A percentile compares a stretch with the other conserved stretches of the same genome.
Conservation (phyloP, 2,888 invertebrate species). For the Drosophila nigricruria region DNA sequence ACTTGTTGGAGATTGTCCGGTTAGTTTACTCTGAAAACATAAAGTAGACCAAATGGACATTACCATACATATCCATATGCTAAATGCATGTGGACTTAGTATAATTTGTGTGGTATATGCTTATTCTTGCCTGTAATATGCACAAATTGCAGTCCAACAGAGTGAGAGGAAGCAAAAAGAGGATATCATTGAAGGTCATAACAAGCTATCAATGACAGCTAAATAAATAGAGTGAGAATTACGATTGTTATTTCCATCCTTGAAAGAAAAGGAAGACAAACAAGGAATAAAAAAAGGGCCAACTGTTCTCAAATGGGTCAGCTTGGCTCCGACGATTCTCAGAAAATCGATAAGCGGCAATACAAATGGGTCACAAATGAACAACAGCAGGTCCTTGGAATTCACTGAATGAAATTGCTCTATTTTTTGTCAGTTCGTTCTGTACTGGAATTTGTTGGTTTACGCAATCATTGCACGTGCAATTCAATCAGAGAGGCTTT, state of each 20-base stretch:
- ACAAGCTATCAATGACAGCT: conserved; percentile 13
- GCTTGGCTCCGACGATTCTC: conserved; percentile 4
- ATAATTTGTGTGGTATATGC: conserved; percentile 24
- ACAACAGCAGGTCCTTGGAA: too few species aligned
- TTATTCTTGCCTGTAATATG: neutral
- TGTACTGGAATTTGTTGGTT: neutral
- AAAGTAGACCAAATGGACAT: conserved; percentile 14
- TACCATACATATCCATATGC: neutral
- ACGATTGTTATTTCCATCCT: neutral
- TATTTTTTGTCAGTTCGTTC: neutral
- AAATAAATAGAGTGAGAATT: conserved; percentile 2
- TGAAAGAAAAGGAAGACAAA: neutral
- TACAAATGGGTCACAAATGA: conserved; percentile 32
- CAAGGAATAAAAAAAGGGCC: conserved; percentile 15
- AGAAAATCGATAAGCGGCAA: conserved; percentile 31
- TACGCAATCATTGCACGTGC: neutral
- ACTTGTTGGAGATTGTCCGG: conserved; percentile 29
- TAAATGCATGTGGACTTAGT: conserved; percentile 17
- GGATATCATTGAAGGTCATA: neutral
- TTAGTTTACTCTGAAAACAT: conserved; percentile 23
- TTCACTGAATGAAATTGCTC: neutral
- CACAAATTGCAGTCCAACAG: neutral
- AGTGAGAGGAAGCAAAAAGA: too few species aligned
- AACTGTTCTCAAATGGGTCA: conserved; percentile 21
- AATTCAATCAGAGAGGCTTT: conserved; percentile 9